Base-by-base conservation (phyloP, 2,113 vertebrate genomes). In the Lagenorhynchus albirostris region DNA sequence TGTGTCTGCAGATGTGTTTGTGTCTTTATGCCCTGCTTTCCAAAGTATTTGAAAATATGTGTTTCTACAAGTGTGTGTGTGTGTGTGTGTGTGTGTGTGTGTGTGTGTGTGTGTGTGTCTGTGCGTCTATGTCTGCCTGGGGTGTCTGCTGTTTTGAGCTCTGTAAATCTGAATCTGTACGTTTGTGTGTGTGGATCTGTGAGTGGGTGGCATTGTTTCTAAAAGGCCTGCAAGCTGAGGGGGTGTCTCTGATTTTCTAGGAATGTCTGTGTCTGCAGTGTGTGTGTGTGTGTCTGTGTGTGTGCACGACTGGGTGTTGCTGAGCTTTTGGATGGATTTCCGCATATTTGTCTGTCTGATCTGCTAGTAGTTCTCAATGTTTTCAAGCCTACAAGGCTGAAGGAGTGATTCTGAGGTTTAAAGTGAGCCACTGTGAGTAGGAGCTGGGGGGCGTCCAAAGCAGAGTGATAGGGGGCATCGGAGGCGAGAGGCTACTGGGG, bases 401-500 rank as follows among this genome's bases (percentile, higher is more conserved):
- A 47, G 41, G 14, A 74, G 41, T 74, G 73, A 74, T 17, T 74
- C 41, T 74, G 73, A 74, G 41, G 14, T 47, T 74, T 74, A 47
- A 29, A 0, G 25, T 29, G 41, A 47, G 26, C 73, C 73, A 29
- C 18, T 25, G 13, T 14, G 29, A 6, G 26, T 13, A 65, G 29
- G 29, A 65, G 63, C 26, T 31, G 26, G 12, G 62, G 70, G 38
- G 38, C 25, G 23, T 71, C 29, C 63, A 74, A 44, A 74, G 25
- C 0, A 1, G 73, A 47, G 41, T 15, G 38, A 17, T 0, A 1
- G 38, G 3, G 9, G n/a, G 8, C 6, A 14, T 29, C 71, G 29
- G 71, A 41, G 36, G 44, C 0, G 44, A 10, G 70, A 26, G 11
- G 13, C 25, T 25, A 15, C 41, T 47, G 71, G 8, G 71, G 25